Base-by-base conservation (phyloP, 2,888 invertebrate genomes). In the Rhaphigaster nebulosa region DNA sequence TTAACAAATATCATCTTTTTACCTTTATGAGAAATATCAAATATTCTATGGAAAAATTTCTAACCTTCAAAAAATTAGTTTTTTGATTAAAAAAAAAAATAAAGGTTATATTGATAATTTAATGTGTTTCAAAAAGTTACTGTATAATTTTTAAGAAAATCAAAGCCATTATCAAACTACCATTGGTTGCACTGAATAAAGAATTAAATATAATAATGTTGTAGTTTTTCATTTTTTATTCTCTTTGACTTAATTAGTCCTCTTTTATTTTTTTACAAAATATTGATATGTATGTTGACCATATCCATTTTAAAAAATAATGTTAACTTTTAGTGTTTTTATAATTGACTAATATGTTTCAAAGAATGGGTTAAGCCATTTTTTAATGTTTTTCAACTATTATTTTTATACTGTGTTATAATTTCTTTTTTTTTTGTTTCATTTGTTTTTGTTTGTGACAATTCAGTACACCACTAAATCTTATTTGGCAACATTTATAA, bases 401-500 rank as follows among this genome's bases (percentile, higher is more conserved):
- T 50, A 45, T 84, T 84, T 84, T 45, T 84, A 45, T 84, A 41
- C 20, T n/a, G 45, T 50, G 45, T 45, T n/a, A 45, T n/a, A 84
- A 26, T 84, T 84, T 84, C 41, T n/a, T 45, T 84, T 84, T 84
- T 84, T 45, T 84, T 45, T 84, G 4, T 45, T 84, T 84, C 45
- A 45, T 26, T 84, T 84, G 45, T 45, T 84, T 84, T 84, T 50
- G 45, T 84, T 45, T 45, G 84, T 84, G 1, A 45, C 45, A 84
- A n/a, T 45, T 41, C 84, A 84, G 84, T 50, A 84, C n/a, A 4
- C 84, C 45, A 45, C 45, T 84, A 84, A 45, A 84, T 45, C n/a
- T 84, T n/a, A 41, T 84, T 84, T 84, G 84, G 84, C 45, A 84
- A 5, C 84, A 84, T 84, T 45, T n/a, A 45, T 84, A 45, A 84